Evolutionary conservation across 2,797 vertebrate species (phyloP).

Genomic region (Glossophaga mutica): DNA sequence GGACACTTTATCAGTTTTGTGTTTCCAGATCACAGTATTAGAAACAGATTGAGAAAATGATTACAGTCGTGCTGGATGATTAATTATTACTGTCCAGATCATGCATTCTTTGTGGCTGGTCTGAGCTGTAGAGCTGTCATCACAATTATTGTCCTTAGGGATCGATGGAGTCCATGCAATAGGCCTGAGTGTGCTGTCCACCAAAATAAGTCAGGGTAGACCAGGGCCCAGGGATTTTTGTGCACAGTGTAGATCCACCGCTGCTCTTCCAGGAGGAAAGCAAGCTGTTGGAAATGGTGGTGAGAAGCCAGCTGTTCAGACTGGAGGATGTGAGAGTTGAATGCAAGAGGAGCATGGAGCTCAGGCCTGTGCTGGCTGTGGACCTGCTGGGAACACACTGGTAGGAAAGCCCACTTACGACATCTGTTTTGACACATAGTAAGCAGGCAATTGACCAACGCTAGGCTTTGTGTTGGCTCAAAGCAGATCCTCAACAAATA

Average conservation of each 20-base stretch:
- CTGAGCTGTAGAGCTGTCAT: neutral
- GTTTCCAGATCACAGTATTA: neutral
- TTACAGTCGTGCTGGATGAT: neutral
- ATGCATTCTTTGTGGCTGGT: neutral
- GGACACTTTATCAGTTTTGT: neutral
- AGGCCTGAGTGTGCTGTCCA: fast-evolving
- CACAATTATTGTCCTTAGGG: fast-evolving
- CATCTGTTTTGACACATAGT: neutral
- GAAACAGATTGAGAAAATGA: neutral
- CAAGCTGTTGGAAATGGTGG: fast-evolving
- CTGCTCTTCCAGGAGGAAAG: fast-evolving
- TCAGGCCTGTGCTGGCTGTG: fast-evolving
- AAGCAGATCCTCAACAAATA: too few species aligned
- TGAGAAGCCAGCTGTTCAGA: neutral
- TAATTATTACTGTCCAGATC: too few species aligned
- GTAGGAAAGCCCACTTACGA: neutral
- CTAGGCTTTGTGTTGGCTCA: fast-evolving
- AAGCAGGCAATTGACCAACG: fast-evolving
- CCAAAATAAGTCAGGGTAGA: fast-evolving
- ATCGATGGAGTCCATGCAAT: fast-evolving
- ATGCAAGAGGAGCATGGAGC: fast-evolving
- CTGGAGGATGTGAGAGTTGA: fast-evolving
- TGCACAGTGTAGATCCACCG: fast-evolving
- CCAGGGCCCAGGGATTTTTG: fast-evolving
- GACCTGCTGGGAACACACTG: fast-evolving